Evolutionary conservation across 2,113 vertebrate species (phyloP), one percentile per base, ranked within the genome.

Genomic region (Gallinago media): DNA sequence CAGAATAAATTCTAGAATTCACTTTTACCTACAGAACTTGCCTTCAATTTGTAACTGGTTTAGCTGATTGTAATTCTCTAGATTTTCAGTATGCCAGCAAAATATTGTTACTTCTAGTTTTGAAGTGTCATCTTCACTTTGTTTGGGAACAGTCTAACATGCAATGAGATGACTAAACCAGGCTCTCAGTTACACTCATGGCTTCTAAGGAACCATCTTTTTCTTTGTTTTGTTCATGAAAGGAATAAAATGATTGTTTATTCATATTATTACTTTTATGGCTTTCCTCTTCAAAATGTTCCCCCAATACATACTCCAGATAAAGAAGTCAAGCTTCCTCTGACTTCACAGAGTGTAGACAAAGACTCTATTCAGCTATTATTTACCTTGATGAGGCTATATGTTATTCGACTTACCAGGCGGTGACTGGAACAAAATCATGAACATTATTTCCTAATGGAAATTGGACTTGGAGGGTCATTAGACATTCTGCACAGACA

Each of bases 361-460:
- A 62, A 78, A 90, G 59, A 58, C 40, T 65, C 1, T 0, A 58
- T 89, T 79, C 71, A 93, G 81, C 42, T 85, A 54, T 79, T 78
- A 79, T 27, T 90, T 83, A 89, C 50, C 67, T 85, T 63, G 67
- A 83, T 90, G 72, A 92, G 71, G 59, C 50, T 71, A 58, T 70
- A 63, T 20, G 34, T 55, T 94, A 70, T 70, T 77, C 8, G 3
- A 63, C 71, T 62, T 55, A 65, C 29, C 11, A 4, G 63, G 75
- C 59, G 86, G 34, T 59, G 72, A 94, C 78, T 83, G 83, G 75
- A 96, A 93, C 67, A 95, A 90, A 94, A 94, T 77, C 18, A 63
- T 66, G 36, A 83, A 34, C 46, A 40, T 72, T 44, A 88, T 59
- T 88, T 88, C 85, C 55, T 90, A 86, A 94, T 78, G 79, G 72